Percentiles rank a stretch among this genome's conserved stretches.
Conservation (phyloP, 2,888 invertebrate genomes). For the Nomada lathburiana region DNA sequence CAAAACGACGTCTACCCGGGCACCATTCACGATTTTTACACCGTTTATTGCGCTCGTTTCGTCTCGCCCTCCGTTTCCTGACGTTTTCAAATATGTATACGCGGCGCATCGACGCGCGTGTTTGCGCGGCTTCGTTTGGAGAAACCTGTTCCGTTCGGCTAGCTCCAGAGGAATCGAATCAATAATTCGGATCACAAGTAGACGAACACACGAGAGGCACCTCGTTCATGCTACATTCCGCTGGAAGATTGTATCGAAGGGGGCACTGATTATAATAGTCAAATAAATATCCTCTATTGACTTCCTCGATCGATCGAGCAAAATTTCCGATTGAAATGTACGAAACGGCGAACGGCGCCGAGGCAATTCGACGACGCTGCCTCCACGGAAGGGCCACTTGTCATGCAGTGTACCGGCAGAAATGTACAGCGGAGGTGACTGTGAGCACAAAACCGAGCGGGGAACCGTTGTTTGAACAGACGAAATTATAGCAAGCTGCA, state of each 20-base stretch:
- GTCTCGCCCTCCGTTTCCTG: background rate
- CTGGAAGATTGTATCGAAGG: too few relatives aligned
- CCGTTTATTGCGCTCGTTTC: background rate
- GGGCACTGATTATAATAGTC: background rate
- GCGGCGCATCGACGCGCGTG: too few relatives aligned
- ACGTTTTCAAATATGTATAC: background rate
- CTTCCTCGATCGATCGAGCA: too few relatives aligned
- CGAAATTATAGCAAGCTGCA: slow-evolving; percentile 43
- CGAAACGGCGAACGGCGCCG: background rate
- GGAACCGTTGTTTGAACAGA: slow-evolving; percentile 24
- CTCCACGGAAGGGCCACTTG: background rate
- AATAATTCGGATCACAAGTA: too few relatives aligned
- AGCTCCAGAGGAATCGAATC: too few relatives aligned
- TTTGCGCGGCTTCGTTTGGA: too few relatives aligned
- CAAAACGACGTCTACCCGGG: background rate
- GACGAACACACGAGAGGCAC: background rate
- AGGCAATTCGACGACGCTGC: background rate
- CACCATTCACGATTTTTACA: slow-evolving; percentile 11
- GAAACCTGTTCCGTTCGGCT: too few relatives aligned
- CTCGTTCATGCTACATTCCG: background rate
- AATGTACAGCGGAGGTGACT: background rate
- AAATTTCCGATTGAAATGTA: too few relatives aligned
- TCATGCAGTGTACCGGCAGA: background rate
- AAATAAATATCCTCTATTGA: too few relatives aligned
- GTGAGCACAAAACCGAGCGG: background rate